phyloP scores from a whole-genome alignment of 2,113 vertebrate species.

The Gulo gulo region DNA sequence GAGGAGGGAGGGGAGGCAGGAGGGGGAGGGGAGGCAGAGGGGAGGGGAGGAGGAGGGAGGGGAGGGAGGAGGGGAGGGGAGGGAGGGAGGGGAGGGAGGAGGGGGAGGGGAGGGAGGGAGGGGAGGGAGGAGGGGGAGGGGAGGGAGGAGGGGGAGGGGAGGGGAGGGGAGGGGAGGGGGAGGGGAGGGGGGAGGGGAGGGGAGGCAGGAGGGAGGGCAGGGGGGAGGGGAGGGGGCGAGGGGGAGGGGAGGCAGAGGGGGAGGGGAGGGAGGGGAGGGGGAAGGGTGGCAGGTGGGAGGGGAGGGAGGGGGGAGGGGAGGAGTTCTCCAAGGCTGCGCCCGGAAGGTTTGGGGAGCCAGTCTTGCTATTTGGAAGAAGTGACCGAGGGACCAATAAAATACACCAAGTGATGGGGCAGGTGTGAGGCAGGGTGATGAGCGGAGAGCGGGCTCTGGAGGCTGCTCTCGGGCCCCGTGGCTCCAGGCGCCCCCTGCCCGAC shows the following conservation, averaged over 20 bases:
- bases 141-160: not conserved
- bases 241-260: not conserved
- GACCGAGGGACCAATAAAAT: not conserved
- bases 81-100: not conserved
- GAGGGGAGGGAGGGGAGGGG: not conserved
- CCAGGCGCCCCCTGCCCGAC: too few species aligned
- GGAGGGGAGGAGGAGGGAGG: too few species aligned
- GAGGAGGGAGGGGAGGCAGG: not conserved
- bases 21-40: too few species aligned
- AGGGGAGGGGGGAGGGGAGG: accelerated
- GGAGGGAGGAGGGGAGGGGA: accelerated
- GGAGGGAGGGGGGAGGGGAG: not conserved
- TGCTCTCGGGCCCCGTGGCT: accelerated
- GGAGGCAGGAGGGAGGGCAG: not conserved
- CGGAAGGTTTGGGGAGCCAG: not conserved
- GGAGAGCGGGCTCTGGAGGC: not conserved
- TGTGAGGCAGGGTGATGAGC: not conserved
- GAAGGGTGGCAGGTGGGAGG: too few species aligned
- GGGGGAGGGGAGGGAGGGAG: not conserved
- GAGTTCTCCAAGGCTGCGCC: not conserved
- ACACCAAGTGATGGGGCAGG: not conserved
- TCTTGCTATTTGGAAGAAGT: not conserved
- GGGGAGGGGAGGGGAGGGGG: not conserved
- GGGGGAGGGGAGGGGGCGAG: not conserved
- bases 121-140: too few species aligned